Evolutionary conservation across 2,113 vertebrate genomes (phyloP).

Genomic region (Trematocara stigmaticum): DNA sequence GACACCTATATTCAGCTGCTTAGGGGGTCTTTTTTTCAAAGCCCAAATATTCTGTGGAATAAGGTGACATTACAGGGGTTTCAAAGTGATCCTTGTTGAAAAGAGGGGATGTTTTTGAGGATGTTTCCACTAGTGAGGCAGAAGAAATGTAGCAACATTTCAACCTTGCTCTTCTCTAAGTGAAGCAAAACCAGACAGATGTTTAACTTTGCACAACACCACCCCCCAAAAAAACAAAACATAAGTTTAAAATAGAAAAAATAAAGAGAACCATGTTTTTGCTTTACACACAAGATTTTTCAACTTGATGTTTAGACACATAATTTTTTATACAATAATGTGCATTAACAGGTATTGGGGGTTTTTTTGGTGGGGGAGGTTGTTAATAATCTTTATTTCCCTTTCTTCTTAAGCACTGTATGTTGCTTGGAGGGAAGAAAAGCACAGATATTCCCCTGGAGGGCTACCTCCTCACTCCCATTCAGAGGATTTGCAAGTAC

Average conservation of each 20-base stretch:
- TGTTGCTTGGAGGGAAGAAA: slow-evolving; percentile 96
- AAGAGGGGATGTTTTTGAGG: not conserved
- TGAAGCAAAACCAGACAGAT: not conserved
- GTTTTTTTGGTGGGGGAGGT: not conserved
- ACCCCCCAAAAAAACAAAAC: not conserved
- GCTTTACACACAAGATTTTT: not conserved
- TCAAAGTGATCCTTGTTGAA: not conserved
- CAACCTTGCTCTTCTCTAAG: not conserved
- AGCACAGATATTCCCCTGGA: slow-evolving; percentile 95
- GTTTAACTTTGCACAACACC: not conserved
- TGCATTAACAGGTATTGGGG: not conserved
- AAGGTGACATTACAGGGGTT: not conserved
- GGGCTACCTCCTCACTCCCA: slow-evolving; percentile 92
- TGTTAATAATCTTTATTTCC: not conserved
- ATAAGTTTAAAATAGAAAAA: not conserved
- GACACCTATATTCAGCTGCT: not conserved
- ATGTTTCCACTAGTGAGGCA: not conserved
- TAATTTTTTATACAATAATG: not conserved
- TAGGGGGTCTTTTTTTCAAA: not conserved
- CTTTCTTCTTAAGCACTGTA: slow-evolving; percentile 82
- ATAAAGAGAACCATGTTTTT: not conserved
- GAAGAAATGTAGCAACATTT: not conserved
- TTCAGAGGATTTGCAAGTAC: slow-evolving; percentile 99
- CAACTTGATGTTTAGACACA: not conserved
- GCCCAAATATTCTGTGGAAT: not conserved